Evolutionary conservation across 2,888 invertebrate genomes (phyloP), one percentile per base, ranked within the genome.

Genomic region (Lithophane ornitopus): DNA sequence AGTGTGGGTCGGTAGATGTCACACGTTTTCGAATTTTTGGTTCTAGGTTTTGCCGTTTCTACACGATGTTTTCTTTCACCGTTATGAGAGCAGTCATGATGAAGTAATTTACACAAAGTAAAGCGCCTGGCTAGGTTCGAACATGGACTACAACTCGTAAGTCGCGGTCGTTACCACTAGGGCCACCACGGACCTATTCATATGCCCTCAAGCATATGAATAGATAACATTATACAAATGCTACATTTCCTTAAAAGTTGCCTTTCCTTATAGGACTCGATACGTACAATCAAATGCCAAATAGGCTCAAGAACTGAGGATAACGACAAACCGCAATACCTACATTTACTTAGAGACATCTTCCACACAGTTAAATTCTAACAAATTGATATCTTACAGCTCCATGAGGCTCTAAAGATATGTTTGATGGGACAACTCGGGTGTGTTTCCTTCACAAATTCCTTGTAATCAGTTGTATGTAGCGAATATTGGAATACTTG

Each of bases 291-390:
- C 26, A 46, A 34, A 58, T n/a, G 28, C 22, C 7, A 34, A 34
- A 67, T 67, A 19, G 8, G n/a, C 34, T 52, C 66, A n/a, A n/a
- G 34, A 52, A 52, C n/a, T n/a, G 34, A n/a, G 0, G 54, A 76
- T 74, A 70, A 67, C 46, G 34, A 61, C 54, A 44, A 83, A 70
- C 58, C 34, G 62, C n/a, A 59, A 63, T 16, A 34, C 46, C 46
- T 46, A 46, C 67, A 62, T 78, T 82, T 74, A 66, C 66, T 72
- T 67, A 83, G 19, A 54, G 46, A 22, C 56, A 39, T 65, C 16
- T 41, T 44, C 12, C 28, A 22, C 49, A 26, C 54, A 54, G 52
- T 52, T 63, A 70, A n/a, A 76, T 73, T 76, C 72, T 73, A 39
- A 80, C 61, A 70, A 70, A 65, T 69, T 61, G 49, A 62, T 70